phyloP scores from a whole-genome alignment of 2,113 vertebrate species.

The Theristicus caerulescens region DNA sequence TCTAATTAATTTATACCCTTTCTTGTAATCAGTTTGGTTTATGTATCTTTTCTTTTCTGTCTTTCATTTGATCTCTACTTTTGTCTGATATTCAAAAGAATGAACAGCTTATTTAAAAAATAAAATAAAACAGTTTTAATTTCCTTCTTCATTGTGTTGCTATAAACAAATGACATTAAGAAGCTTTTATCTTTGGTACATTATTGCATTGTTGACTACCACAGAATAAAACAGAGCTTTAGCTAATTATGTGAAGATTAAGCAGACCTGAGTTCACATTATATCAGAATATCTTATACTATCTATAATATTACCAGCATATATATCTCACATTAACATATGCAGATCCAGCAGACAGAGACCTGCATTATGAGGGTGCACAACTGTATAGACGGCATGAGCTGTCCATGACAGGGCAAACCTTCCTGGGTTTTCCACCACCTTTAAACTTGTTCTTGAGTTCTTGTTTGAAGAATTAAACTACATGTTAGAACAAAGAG shows the following conservation, averaged over 20 bases:
- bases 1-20: conserved; percentile 21
- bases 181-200: neutral
- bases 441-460: neutral
- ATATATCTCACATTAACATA: neutral
- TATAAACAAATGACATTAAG: neutral
- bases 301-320: neutral
- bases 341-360: neutral
- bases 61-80: neutral
- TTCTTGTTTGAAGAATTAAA: neutral
- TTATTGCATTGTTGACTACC: neutral
- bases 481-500: neutral
- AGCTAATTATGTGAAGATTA: neutral
- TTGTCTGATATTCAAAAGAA: conserved; percentile 13
- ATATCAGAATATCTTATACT: neutral
- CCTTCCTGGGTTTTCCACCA: neutral
- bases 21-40: conserved; percentile 17
- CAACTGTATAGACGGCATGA: neutral
- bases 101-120: neutral
- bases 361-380: neutral
- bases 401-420: neutral
- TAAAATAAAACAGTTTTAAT: neutral
- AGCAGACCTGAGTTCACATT: neutral
- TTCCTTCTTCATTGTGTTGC: neutral
- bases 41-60: neutral
- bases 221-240: neutral